phyloP scores from a whole-genome alignment of 2,888 invertebrate genomes.

The Acrobasis suavella region DNA sequence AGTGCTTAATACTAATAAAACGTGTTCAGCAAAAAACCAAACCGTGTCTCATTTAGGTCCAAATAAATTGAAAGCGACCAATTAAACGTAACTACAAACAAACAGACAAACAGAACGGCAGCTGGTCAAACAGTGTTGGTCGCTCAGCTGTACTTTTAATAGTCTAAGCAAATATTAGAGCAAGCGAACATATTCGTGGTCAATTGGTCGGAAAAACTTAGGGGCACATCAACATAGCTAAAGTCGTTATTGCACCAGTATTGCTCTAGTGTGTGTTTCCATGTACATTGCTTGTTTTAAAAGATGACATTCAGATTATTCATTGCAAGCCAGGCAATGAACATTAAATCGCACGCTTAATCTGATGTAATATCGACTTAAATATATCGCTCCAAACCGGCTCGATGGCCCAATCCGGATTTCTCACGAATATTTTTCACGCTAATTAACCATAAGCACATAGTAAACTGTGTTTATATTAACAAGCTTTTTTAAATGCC shows the following conservation, averaged over 20 bases:
- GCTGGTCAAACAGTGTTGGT: constrained; percentile 58
- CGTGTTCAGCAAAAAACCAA: neutral
- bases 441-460: constrained; percentile 36
- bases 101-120: constrained; percentile 45
- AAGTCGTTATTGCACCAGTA: neutral
- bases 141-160: constrained; percentile 54
- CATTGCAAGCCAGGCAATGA: too few species aligned
- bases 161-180: constrained; percentile 58
- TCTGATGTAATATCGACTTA: constrained; percentile 7
- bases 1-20: neutral
- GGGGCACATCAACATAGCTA: constrained; percentile 29
- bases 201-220: constrained; percentile 61
- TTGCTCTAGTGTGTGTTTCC: too few species aligned
- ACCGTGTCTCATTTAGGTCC: constrained; percentile 30
- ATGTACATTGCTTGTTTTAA: too few species aligned
- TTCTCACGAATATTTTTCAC: constrained; percentile 42
- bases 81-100: constrained; percentile 39
- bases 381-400: constrained; percentile 28
- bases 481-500: constrained; percentile 21
- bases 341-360: too few species aligned
- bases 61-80: constrained; percentile 35
- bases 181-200: constrained; percentile 52
- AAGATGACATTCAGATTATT: too few species aligned
- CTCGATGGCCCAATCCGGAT: constrained; percentile 30
- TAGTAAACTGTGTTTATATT: constrained; percentile 18